Evolutionary conservation across 2,113 vertebrate genomes (phyloP), one percentile per base, ranked within the genome.

Genomic region (Trochalopteron elliotii): DNA sequence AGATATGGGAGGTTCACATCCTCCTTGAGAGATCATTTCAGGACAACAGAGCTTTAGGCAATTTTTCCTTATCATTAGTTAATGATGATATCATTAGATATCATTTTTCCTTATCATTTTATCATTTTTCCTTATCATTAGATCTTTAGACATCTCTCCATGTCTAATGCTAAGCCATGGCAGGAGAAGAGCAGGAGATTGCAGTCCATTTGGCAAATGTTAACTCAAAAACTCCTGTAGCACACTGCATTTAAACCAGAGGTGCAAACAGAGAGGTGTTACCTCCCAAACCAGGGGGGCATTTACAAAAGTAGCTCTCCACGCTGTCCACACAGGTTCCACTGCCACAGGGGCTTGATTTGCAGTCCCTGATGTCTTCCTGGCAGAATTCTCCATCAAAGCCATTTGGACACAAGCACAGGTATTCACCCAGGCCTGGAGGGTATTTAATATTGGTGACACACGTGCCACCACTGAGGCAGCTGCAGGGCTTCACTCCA

Each of bases 391-490:
- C 94, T 3, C 98, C 98, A 59, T 70, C 95, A 65, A 94, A 97
- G 10, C 98, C 98, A 11, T 86, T 87, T 4, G 97, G 97, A 80
- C 98, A 99, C 19, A 97, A 83, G 35, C 98, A 99, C 76, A 98
- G 96, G 93, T 98, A 98, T 97, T 96, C 97, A 39, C 98, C 98
- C 10, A 98, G 98, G 82, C 98, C 98, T 4, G 98, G 98, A 1
- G 98, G 98, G 92, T 98, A 97, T 74, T 96, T 96, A 18, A 99
- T 95, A 17, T 98, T 97, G 5, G 98, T 98, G 86, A 98, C 97
- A 86, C 94, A 99, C 0, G 96, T 97, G 6, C 98, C 98, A 21
- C 98, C 96, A 10, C 93, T 97, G 63, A 90, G 94, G 93, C 98
- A 99, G 27, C 96, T 96, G 52, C 98, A 99, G 3, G 96, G 96